Evolutionary conservation across 2,888 invertebrate species (phyloP), one percentile per base, ranked within the genome.

Genomic region (Eretmocerus hayati): DNA sequence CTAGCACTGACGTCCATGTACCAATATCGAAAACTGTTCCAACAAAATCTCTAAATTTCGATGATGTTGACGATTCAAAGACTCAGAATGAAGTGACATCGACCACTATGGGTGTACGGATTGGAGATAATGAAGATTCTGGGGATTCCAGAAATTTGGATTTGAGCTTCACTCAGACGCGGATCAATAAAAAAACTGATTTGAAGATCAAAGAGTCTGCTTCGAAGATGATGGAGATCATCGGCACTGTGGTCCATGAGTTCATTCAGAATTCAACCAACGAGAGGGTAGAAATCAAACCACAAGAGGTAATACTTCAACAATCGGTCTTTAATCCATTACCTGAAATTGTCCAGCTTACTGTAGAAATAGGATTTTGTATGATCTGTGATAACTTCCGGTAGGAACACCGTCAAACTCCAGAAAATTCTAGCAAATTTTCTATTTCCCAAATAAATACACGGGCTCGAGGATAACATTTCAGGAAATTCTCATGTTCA

Each of bases 251-350:
- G 11, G 53, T 54, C 4, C 61, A 52, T 15, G 52, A 59, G 40
- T 42, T 58, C 6, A 53, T 50, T 21, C 61, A 57, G 19, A 59
- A 64, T 44, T 61, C 57, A 21, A 58, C 62, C 11, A 57, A 56
- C 1, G 57, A 60, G 2, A 53, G 56, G n/a, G 50, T 59, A 13
- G 60, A 60, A 40, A 59, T 56, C 51, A 67, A 63, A 22, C 64
- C 68, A 8, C 67, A 67, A 52, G 67, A 65, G 54, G 70, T 69
- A 46, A 52, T 31, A 16, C 13, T 30, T 30, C 13, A 30, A n/a
- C n/a, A n/a, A n/a, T n/a, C n/a, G n/a, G n/a, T n/a, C n/a, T n/a
- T n/a, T n/a, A n/a, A n/a, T n/a, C n/a, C n/a, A n/a, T n/a, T 13
- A 30, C 13, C 13, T 8, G 8, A 21, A n/a, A 6, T 36, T 31